Evolutionary conservation across 2,113 vertebrate species (phyloP).

Genomic region (Pituophis catenifer): DNA sequence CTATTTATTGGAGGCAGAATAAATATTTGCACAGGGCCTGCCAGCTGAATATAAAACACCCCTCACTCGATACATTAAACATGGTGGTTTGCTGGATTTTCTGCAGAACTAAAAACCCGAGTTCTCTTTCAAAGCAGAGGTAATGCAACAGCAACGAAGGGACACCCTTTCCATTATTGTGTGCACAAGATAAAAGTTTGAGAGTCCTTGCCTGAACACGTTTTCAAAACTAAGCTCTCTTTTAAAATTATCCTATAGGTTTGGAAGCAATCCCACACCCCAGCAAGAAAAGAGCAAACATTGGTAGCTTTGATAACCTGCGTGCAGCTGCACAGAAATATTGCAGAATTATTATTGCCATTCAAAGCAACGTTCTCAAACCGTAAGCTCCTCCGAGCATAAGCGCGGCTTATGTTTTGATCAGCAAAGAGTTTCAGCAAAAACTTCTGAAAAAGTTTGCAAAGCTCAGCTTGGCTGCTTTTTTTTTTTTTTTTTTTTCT

Average conservation of each 20-base stretch:
- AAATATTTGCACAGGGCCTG: conserved; percentile 67
- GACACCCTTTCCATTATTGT: conserved; percentile 41
- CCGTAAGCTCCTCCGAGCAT: no score
- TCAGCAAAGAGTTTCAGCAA: not conserved
- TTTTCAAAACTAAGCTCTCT: conserved; percentile 20
- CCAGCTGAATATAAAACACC: conserved; percentile 62
- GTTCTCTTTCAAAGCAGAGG: conserved; percentile 57
- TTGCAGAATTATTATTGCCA: not conserved
- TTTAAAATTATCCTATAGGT: not conserved
- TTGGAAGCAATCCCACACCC: not conserved
- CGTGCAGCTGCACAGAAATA: not conserved
- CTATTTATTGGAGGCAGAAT: conserved; percentile 62
- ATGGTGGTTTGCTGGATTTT: conserved; percentile 57
- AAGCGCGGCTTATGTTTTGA: not conserved
- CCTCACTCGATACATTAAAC: conserved; percentile 65
- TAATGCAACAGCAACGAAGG: conserved; percentile 52
- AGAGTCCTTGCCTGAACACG: conserved; percentile 50
- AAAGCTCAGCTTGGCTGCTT: not conserved
- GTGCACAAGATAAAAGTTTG: conserved; percentile 49
- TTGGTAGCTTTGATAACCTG: not conserved
- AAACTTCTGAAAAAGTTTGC: not conserved
- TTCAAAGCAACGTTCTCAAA: not conserved
- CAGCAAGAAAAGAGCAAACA: not conserved
- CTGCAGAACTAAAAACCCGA: conserved; percentile 41
- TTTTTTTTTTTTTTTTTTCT: not conserved